Percentiles rank a stretch among this genome's conserved stretches.
phyloP scores from a whole-genome alignment of 2,113 vertebrate genomes.

The Ginglymostoma cirratum region DNA sequence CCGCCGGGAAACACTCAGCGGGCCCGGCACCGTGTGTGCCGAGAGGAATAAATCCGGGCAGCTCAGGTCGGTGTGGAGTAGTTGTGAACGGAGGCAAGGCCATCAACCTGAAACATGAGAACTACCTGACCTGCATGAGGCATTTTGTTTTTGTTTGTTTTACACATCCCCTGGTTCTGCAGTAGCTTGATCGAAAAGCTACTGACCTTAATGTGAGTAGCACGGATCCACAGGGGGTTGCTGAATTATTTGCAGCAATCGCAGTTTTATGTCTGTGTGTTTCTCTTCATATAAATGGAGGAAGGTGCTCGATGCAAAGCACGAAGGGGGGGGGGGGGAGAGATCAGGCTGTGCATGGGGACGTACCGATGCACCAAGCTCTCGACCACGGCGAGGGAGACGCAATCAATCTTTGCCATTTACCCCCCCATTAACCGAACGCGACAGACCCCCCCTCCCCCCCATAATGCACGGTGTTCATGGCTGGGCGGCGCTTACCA shows the following conservation, averaged over 20 bases:
- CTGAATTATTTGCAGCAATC: background rate
- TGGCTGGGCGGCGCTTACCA: background rate
- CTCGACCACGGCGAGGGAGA: too few relatives aligned
- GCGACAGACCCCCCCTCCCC: background rate
- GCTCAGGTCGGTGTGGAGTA: too few relatives aligned
- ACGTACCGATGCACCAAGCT: background rate
- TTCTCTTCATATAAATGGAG: too few relatives aligned
- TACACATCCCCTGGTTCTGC: background rate
- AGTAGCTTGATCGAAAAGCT: background rate
- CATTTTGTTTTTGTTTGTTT: background rate
- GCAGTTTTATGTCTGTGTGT: too few relatives aligned
- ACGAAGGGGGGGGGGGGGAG: too few relatives aligned
- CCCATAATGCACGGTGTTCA: background rate
- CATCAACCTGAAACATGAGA: too few relatives aligned
- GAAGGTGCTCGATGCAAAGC: too few relatives aligned
- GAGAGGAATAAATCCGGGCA: too few relatives aligned
- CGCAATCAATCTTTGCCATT: background rate
- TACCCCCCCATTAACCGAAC: background rate
- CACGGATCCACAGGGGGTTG: background rate
- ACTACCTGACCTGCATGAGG: too few relatives aligned
- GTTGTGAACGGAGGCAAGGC: too few relatives aligned
- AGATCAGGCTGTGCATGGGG: too few relatives aligned
- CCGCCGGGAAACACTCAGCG: background rate
- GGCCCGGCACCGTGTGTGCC: too few relatives aligned
- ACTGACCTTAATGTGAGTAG: background rate